Base-by-base conservation (phyloP, 2,797 vertebrate genomes). In the Melanotaenia pygmaea region DNA sequence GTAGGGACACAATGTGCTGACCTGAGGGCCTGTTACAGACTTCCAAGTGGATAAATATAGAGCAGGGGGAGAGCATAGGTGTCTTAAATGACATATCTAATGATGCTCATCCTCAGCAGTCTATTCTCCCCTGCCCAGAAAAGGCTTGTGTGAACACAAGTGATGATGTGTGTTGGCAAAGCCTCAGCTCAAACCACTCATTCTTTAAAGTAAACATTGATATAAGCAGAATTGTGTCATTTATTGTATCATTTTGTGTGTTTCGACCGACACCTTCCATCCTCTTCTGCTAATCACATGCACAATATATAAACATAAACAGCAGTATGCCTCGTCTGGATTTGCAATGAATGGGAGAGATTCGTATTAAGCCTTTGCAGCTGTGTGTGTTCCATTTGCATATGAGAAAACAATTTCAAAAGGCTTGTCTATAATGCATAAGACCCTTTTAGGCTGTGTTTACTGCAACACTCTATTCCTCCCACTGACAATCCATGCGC, bases 401-500 rank as follows among this genome's bases (percentile, higher is more conserved):
- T 92, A 91, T 82, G 85, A 86, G 86, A 90, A 90, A 91, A 84
- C 74, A 3, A 35, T 90, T 93, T 92, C 85, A 93, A 93, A 93
- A 93, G 85, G 72, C 89, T 93, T 92, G 91, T 94, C 89, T 93
- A 94, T 94, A 94, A 94, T 95, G 91, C 90, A 95, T 93, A 91
- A 87, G 82, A 85, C 84, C 92, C 91, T 93, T 94, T 94, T 94
- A 94, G 89, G 83, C 80, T 74, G 88, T 94, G 93, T 94, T 95
- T 93, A 93, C 90, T 67, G 86, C 87, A 88, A 92, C 88, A 91
- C 87, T 88, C 83, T 81, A 86, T 91, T 93, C 88, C 87, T 90
- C 88, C 90, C 82, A 87, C 91, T 92, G 91, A 94, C 92, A 94
- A 94, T 88, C 89, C 80, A 77, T 83, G 83, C 86, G 86, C 68